phyloP scores from a whole-genome alignment of 2,888 invertebrate genomes.

The Cataglyphis livida region DNA sequence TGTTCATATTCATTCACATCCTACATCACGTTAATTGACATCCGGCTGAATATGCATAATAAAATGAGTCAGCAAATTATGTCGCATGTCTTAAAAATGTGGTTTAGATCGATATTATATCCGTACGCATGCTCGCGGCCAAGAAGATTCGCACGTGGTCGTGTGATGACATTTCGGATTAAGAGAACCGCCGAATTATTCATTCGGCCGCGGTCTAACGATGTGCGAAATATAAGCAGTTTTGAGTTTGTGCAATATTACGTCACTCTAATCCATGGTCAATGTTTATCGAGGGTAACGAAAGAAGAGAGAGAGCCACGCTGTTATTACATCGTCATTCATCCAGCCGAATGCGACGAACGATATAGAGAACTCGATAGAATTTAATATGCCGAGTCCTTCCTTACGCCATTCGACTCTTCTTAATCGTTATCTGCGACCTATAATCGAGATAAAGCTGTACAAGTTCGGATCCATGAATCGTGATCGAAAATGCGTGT shows the following conservation, averaged over 20 bases:
- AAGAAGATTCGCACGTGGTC: conserved; percentile 31
- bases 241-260: background rate
- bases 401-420: background rate
- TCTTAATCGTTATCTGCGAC: conserved; percentile 61
- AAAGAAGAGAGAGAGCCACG: conserved; percentile 32
- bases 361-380: conserved; percentile 62
- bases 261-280: conserved; percentile 32
- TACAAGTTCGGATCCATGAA: conserved; percentile 54
- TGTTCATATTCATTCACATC: background rate
- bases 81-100: conserved; percentile 12
- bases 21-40: conserved; percentile 11
- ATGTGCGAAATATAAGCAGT: conserved; percentile 49
- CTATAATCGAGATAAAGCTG: conserved; percentile 70
- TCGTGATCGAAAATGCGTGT: conserved; percentile 69
- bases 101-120: background rate
- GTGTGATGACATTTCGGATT: conserved; percentile 52
- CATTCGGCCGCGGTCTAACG: conserved; percentile 23
- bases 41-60: conserved; percentile 18
- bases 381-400: conserved; percentile 57
- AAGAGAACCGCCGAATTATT: conserved; percentile 51
- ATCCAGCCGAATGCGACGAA: conserved; percentile 37
- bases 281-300: background rate
- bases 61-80: conserved; percentile 22
- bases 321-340: conserved; percentile 66
- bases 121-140: background rate